Percentiles rank a stretch among this genome's conserved stretches.
phyloP scores from a whole-genome alignment of 92 coral and sea anemone species.

The Anthopleura xanthogrammica region DNA sequence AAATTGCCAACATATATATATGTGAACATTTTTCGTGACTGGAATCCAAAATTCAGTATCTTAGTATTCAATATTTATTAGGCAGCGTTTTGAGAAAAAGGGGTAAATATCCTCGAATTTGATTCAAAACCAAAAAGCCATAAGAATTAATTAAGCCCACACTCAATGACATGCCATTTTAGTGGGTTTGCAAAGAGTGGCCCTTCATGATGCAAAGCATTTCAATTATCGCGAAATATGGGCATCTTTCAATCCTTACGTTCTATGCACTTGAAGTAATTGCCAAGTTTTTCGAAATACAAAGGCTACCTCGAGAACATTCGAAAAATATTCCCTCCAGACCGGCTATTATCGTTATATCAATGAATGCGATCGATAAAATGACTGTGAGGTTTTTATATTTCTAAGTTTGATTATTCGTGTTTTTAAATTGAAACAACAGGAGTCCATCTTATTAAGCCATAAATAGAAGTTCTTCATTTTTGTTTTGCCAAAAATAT shows the following conservation, averaged over 20 bases:
- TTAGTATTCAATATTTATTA: neutral
- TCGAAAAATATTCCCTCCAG: neutral
- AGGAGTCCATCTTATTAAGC: too few relatives aligned
- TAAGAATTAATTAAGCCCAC: neutral
- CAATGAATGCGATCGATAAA: neutral
- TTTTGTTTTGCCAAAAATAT: too few relatives aligned
- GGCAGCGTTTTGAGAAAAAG: neutral
- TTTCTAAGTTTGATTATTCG: too few relatives aligned
- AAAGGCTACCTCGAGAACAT: too few relatives aligned
- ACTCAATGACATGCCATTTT: neutral
- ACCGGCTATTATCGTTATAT: too few relatives aligned
- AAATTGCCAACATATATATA: too few relatives aligned
- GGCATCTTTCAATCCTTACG: neutral
- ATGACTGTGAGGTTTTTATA: neutral
- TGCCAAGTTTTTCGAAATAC: neutral
- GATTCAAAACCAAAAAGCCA: neutral
- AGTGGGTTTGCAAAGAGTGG: neutral
- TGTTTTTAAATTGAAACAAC: too few relatives aligned
- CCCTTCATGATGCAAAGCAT: neutral
- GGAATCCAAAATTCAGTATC: neutral
- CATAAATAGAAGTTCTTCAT: too few relatives aligned
- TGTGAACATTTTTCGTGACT: neutral
- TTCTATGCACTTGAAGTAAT: neutral
- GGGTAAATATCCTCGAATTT: neutral
- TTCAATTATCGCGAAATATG: neutral